phyloP scores from a whole-genome alignment of 2,888 invertebrate genomes.

The Euclidia mi region DNA sequence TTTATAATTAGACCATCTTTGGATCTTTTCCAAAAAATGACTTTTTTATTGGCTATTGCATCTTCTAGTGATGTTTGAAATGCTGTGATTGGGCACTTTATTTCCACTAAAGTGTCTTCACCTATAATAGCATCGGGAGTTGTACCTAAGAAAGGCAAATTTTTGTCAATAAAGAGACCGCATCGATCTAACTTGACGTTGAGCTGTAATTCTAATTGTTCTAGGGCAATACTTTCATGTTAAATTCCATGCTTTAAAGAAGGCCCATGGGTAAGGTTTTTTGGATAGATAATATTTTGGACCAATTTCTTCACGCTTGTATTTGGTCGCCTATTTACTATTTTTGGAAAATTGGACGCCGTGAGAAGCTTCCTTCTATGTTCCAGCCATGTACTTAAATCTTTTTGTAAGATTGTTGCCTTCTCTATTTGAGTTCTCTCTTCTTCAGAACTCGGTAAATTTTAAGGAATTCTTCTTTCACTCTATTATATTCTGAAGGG shows the following conservation, averaged over 20 bases:
- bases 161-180: conserved; percentile 13
- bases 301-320: conserved; percentile 29
- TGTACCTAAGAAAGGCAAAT: conserved; percentile 11
- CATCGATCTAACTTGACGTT: conserved; percentile 11
- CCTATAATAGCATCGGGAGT: conserved; percentile 10
- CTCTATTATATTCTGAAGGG: conserved; percentile 16
- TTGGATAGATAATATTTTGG: conserved; percentile 41
- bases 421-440: conserved; percentile 31
- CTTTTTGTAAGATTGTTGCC: conserved; percentile 40
- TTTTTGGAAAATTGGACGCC: conserved; percentile 39
- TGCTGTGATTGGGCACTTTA: conserved; percentile 11
- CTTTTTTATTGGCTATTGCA: conserved; percentile 7
- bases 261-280: conserved; percentile 31
- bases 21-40: too few species aligned
- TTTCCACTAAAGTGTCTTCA: neutral
- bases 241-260: conserved; percentile 6
- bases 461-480: conserved; percentile 32
- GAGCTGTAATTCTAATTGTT: conserved; percentile 5
- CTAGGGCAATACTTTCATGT: neutral
- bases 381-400: conserved; percentile 44
- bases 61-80: conserved; percentile 4
- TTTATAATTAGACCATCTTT: too few species aligned
- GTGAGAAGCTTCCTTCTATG: conserved; percentile 38
- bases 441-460: conserved; percentile 26
- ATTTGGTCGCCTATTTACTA: conserved; percentile 28